Percentiles rank a stretch among this genome's conserved stretches.
Evolutionary conservation across 2,888 invertebrate species (phyloP).

Genomic region (Leucophenga montana): DNA sequence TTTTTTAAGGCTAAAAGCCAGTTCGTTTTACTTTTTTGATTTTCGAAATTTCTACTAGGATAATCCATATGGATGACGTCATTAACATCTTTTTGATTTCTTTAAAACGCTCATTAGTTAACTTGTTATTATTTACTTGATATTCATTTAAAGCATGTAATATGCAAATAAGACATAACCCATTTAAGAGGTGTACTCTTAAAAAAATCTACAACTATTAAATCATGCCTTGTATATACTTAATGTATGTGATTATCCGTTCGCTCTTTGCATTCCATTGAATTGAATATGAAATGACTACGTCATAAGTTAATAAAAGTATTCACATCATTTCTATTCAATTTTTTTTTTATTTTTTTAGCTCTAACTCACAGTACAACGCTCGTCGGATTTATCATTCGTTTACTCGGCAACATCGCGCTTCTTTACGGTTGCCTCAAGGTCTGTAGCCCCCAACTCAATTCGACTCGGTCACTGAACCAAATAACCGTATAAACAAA

Average conservation of each 20-base stretch:
- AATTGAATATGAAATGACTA: not conserved
- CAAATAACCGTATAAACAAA: not conserved
- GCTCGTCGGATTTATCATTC: conserved; percentile 49
- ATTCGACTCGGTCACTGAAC: no score
- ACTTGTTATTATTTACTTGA: no score
- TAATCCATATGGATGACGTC: no score
- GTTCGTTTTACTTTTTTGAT: no score
- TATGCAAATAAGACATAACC: no score
- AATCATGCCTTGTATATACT: not conserved
- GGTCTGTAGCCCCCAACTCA: conserved; percentile 41
- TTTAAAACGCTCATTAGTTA: no score
- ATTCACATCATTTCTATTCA: not conserved
- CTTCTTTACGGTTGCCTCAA: conserved; percentile 52
- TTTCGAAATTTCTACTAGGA: no score
- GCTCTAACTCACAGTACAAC: conserved; percentile 36
- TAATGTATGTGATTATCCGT: not conserved
- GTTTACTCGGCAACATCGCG: conserved; percentile 48
- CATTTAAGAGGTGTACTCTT: no score
- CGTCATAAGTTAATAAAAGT: not conserved
- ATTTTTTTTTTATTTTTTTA: conserved; percentile 41
- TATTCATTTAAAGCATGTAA: no score
- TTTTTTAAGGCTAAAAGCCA: no score
- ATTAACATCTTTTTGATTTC: no score
- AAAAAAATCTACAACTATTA: no score
- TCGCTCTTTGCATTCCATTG: not conserved